phyloP scores from a whole-genome alignment of 2,797 vertebrate genomes.

The Parauchenoglanis ngamensis region DNA sequence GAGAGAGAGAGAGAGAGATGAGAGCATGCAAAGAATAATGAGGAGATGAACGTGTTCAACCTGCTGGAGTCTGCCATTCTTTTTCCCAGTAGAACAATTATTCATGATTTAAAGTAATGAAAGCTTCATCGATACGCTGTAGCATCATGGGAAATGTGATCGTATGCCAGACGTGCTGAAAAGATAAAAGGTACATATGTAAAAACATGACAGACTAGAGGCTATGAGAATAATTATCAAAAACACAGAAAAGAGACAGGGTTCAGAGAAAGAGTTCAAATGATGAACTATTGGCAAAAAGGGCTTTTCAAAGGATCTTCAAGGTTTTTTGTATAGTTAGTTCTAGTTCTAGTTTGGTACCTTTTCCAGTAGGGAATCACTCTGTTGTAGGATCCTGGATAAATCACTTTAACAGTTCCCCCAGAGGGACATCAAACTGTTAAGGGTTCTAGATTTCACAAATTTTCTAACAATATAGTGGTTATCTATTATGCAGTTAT shows the following conservation, averaged over 20 bases:
- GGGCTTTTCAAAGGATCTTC: background rate
- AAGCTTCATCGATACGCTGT: slow-evolving; percentile 30
- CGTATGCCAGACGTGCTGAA: slow-evolving; percentile 18
- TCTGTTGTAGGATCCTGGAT: background rate
- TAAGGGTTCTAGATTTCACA: background rate
- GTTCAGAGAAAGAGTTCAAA: background rate
- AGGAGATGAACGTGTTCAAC: slow-evolving; percentile 54
- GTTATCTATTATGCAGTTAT: background rate
- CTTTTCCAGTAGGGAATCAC: background rate
- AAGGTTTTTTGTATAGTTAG: background rate
- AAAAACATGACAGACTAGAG: slow-evolving; percentile 23
- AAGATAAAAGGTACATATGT: slow-evolving; percentile 27
- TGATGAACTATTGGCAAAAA: background rate
- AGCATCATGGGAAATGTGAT: slow-evolving; percentile 23
- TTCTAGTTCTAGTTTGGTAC: background rate
- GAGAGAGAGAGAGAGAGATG: slow-evolving; percentile 56
- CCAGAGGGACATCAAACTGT: background rate
- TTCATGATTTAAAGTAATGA: slow-evolving; percentile 46
- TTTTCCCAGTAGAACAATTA: slow-evolving; percentile 47
- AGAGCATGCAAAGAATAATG: slow-evolving; percentile 48
- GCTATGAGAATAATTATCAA: slow-evolving; percentile 20
- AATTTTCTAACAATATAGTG: background rate
- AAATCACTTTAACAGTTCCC: background rate
- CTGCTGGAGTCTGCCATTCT: slow-evolving; percentile 35
- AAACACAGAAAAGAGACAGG: background rate